Conservation (phyloP, 1,140 invertebrate genomes). For the Pseudomyrmex pallidus region DNA sequence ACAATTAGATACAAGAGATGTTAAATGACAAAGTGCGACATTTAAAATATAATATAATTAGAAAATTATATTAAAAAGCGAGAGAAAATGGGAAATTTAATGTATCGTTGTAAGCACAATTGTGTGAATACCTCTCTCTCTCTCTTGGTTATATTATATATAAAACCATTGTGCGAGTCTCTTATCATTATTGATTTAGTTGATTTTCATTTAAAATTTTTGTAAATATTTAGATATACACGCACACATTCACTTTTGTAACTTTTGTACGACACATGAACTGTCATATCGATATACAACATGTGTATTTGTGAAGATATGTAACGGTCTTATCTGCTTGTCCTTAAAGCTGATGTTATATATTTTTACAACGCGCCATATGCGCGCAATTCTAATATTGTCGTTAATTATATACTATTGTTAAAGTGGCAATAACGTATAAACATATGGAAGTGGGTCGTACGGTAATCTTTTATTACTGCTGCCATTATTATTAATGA, state of each 20-base stretch:
- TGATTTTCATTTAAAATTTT: constrained; percentile 11
- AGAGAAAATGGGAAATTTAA: too few species aligned
- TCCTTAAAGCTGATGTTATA: constrained; percentile 30
- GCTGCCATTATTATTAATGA: constrained; percentile 57
- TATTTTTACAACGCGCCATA: constrained; percentile 10
- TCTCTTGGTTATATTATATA: too few species aligned
- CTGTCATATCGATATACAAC: constrained; percentile 10
- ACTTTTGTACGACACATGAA: neutral
- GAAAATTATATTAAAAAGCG: too few species aligned
- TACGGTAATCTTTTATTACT: constrained; percentile 59
- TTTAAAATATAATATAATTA: too few species aligned
- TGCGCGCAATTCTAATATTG: constrained; percentile 46
- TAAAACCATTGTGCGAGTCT: too few species aligned
- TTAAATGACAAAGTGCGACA: too few species aligned
- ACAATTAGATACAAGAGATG: too few species aligned
- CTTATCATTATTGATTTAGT: neutral
- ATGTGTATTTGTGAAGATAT: constrained; percentile 33
- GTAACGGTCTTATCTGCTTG: constrained; percentile 41
- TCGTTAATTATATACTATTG: constrained; percentile 59
- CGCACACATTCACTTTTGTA: neutral
- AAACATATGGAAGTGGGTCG: constrained; percentile 55
- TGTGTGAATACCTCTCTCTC: too few species aligned
- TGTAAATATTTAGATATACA: neutral
- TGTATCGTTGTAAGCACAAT: too few species aligned
- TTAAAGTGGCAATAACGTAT: constrained; percentile 53